Evolutionary conservation across 1,140 invertebrate genomes (phyloP).

Genomic region (Chelonus insularis): DNA sequence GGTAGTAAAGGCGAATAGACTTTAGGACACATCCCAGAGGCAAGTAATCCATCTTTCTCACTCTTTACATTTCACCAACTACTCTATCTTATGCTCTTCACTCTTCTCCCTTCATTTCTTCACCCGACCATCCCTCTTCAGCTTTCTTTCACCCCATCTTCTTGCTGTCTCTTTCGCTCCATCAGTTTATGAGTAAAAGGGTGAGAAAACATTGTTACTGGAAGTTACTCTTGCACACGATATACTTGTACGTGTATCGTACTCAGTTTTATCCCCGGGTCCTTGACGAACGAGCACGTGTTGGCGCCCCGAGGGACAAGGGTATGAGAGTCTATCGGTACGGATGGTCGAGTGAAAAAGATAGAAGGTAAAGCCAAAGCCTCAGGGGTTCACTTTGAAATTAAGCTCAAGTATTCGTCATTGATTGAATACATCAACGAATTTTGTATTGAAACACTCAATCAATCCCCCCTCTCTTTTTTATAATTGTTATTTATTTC

Average conservation of each 20-base stretch:
- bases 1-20: slow-evolving; percentile 29
- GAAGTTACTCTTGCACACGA: slow-evolving; percentile 46
- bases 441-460: neutral
- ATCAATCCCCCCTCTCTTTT: neutral
- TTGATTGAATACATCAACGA: neutral
- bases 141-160: neutral
- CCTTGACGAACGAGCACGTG: slow-evolving; percentile 41
- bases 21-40: slow-evolving; percentile 1
- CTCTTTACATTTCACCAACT: slow-evolving; percentile 31
- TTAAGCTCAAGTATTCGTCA: slow-evolving; percentile 30
- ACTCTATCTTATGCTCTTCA: slow-evolving; percentile 25
- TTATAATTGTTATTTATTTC: neutral
- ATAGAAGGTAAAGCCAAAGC: slow-evolving; percentile 27
- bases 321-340: slow-evolving; percentile 22
- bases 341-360: slow-evolving; percentile 30
- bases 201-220: slow-evolving; percentile 58
- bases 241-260: neutral
- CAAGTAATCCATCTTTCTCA: slow-evolving; percentile 14
- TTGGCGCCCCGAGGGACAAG: slow-evolving; percentile 44
- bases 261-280: slow-evolving; percentile 13
- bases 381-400: slow-evolving; percentile 42
- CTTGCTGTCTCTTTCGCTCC: slow-evolving; percentile 11
- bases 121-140: slow-evolving; percentile 8
- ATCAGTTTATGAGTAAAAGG: slow-evolving; percentile 41
- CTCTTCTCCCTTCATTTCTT: slow-evolving; percentile 12